A percentile compares a stretch with the other conserved stretches of the same genome.
These are phyloP conservation scores for Dasyornis broadbenti DNA, from an alignment of 2,113 vertebrate genomes.

Conservation along the genomic window DNA sequence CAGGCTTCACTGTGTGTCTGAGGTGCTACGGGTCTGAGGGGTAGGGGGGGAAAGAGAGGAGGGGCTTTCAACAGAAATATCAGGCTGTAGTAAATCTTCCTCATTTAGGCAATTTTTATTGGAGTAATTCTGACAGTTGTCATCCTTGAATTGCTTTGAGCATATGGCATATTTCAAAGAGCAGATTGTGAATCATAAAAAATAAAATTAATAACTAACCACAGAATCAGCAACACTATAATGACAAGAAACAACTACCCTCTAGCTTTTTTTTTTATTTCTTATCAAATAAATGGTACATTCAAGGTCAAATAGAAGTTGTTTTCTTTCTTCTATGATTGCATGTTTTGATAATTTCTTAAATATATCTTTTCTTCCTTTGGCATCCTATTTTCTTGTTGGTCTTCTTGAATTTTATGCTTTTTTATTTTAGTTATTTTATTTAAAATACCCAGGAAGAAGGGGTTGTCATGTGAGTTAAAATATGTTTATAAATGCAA, in stretches of 20 bases:
- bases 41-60: constrained; percentile 17
- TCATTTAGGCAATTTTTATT: constrained; percentile 93
- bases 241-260: constrained; percentile 82
- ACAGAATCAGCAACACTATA: constrained; percentile 85
- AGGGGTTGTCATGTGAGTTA: not conserved
- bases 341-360: constrained; percentile 26
- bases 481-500: not conserved
- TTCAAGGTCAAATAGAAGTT: constrained; percentile 84
- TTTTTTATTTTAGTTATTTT: not conserved
- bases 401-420: not conserved
- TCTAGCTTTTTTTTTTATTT: constrained; percentile 74
- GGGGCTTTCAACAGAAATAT: constrained; percentile 70
- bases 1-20: constrained; percentile 53
- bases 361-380: not conserved
- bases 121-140: constrained; percentile 91
- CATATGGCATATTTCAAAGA: constrained; percentile 96
- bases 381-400: not conserved
- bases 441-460: not conserved
- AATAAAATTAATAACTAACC: constrained; percentile 94
- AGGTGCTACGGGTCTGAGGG: not conserved
- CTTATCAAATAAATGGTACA: constrained; percentile 70
- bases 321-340: constrained; percentile 42
- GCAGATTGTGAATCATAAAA: constrained; percentile 95
- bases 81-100: constrained; percentile 85
- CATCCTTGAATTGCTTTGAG: constrained; percentile 91